Conservation (phyloP, 2,113 vertebrate species). For the Eidolon helvum region DNA sequence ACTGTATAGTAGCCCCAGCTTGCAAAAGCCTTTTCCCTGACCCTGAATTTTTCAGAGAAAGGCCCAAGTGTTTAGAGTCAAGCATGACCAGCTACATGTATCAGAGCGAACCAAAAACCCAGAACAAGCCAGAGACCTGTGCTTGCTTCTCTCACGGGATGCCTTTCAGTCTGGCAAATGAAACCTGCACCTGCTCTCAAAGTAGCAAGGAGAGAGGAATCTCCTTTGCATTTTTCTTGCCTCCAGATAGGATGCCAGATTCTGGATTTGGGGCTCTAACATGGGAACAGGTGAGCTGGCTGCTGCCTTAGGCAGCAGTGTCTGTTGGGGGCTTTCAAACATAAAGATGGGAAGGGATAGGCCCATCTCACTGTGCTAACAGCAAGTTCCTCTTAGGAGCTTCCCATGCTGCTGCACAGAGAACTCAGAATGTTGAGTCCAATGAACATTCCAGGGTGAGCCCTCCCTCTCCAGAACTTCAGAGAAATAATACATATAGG, state of each 20-base stretch:
- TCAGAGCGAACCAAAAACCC: neutral
- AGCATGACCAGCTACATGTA: neutral
- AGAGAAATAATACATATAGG: neutral
- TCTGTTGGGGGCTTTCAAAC: neutral
- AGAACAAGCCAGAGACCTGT: neutral
- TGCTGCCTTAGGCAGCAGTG: neutral
- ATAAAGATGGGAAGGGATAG: neutral
- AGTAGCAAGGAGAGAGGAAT: neutral
- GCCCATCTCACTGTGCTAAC: neutral
- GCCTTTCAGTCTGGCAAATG: neutral
- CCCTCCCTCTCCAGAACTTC: neutral
- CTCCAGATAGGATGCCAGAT: neutral
- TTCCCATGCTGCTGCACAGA: accelerated
- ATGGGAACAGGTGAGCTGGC: neutral
- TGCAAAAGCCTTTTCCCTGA: neutral
- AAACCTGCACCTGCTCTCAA: neutral
- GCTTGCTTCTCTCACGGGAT: neutral
- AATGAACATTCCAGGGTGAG: neutral
- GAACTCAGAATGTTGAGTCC: neutral
- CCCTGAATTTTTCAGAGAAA: neutral
- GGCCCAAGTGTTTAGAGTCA: neutral
- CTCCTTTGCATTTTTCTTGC: neutral
- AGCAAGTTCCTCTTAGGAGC: neutral
- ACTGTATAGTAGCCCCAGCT: neutral
- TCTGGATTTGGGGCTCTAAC: neutral